Evolutionary conservation across 2,797 vertebrate species (phyloP), one percentile per base, ranked within the genome.

Genomic region (Petrocephalus schoutedeni): DNA sequence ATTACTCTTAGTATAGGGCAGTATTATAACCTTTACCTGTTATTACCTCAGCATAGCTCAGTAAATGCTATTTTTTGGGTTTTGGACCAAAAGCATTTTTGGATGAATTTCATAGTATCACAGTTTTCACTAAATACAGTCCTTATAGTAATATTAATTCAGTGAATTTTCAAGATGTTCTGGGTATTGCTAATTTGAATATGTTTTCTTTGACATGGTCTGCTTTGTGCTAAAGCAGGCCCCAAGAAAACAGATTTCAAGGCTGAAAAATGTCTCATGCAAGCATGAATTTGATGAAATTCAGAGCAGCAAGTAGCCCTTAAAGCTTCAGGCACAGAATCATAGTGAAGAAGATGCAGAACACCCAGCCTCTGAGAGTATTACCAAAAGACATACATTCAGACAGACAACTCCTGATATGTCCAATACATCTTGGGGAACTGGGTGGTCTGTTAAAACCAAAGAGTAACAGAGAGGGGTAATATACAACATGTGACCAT

Each of bases 401-500:
- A 49, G 16, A n/a, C 16, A 80, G 74, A 80, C 5, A 83, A 83
- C 49, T 83, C 51, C 49, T 49, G 19, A 54, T 41, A 56, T 51
- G 57, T 61, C 21, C 19, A 80, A 58, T 56, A 82, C 49, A 87
- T 87, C 53, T 51, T n/a, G 41, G 23, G 56, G 41, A 64, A 61
- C 83, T 88, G n/a, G 16, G 74, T 51, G 45, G n/a, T 85, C 59
- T 57, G 12, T 8, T 67, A 61, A 84, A 53, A 41, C 67, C 19
- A 5, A 45, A 82, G 51, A 54, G 71, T 36, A 82, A 77, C 7
- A 87, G 12, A 51, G 61, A 86, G 54, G 21, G 36, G 71, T 3
- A 82, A 85, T 64, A 36, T 59, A 87, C 41, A 51, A 61, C 36
- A 74, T 87, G 86, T 80, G 71, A 28, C 74, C 92, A 59, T 91